phyloP scores from a whole-genome alignment of 30 jellyfish, hydroid and myxozoan species.

The Aurelia sp. region DNA sequence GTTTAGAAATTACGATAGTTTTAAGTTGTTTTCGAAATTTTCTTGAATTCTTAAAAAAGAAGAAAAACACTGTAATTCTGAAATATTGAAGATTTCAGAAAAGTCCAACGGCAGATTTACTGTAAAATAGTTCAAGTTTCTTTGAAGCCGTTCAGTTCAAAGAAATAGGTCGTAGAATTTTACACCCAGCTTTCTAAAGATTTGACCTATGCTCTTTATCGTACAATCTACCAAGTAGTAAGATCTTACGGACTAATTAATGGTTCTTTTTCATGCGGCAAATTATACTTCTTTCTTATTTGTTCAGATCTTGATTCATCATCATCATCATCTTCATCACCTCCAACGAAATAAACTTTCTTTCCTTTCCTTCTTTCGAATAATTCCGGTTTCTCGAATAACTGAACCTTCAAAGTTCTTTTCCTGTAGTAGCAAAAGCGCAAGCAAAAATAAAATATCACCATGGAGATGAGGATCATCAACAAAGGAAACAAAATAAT shows the following conservation, averaged over 20 bases:
- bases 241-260: conserved; percentile 76
- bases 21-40: too few relatives aligned
- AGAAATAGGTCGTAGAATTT: too few relatives aligned
- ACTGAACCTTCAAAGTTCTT: conserved; percentile 82
- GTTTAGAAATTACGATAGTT: too few relatives aligned
- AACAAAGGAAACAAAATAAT: conserved; percentile 86
- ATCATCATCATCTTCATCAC: conserved; percentile 91
- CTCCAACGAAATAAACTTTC: conserved; percentile 92
- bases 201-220: too few relatives aligned
- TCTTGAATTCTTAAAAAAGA: too few relatives aligned
- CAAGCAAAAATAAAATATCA: conserved; percentile 91
- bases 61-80: too few relatives aligned
- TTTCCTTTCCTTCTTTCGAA: conserved; percentile 88
- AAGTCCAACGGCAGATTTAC: too few relatives aligned
- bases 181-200: too few relatives aligned
- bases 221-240: too few relatives aligned
- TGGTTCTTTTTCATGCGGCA: conserved; percentile 96
- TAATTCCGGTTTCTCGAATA: conserved; percentile 94
- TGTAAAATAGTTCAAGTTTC: too few relatives aligned
- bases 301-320: conserved; percentile 87
- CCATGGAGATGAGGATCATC: conserved; percentile 88
- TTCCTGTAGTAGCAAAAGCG: conserved; percentile 86
- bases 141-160: too few relatives aligned
- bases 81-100: too few relatives aligned
- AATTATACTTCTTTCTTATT: conserved; percentile 83